phyloP scores from a whole-genome alignment of 2,113 vertebrate genomes.

The Bettongia penicillata region DNA sequence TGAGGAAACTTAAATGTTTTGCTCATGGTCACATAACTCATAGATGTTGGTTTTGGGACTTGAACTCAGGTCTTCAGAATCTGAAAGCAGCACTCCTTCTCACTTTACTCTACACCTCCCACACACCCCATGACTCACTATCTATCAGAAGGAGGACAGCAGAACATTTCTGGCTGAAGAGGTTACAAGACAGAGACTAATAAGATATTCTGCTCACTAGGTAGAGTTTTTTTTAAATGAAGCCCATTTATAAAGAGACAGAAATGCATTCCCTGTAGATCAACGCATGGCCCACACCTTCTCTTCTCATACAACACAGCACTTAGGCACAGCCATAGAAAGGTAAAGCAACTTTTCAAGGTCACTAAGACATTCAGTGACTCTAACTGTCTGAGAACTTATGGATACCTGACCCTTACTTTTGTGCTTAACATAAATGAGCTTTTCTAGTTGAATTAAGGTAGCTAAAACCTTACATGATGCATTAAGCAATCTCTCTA shows the following conservation, averaged over 20 bases:
- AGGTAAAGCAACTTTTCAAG: background rate
- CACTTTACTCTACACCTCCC: too few relatives aligned
- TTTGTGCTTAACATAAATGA: background rate
- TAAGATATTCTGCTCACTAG: background rate
- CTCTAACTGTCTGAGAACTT: background rate
- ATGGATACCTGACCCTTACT: background rate
- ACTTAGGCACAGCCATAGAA: rapidly evolving
- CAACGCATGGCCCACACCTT: background rate
- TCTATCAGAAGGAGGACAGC: too few relatives aligned
- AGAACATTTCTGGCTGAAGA: background rate
- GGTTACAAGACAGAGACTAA: background rate
- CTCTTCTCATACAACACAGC: background rate
- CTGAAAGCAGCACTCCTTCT: too few relatives aligned
- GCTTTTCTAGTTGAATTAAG: too few relatives aligned
- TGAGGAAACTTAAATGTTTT: too few relatives aligned
- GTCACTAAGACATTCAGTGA: background rate
- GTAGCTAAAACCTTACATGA: background rate
- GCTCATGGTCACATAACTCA: too few relatives aligned
- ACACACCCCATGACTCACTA: too few relatives aligned
- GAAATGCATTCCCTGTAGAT: background rate
- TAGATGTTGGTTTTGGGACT: too few relatives aligned
- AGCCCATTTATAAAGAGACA: background rate
- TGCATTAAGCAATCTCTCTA: background rate
- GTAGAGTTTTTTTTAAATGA: background rate
- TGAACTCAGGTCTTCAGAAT: too few relatives aligned